Evolutionary conservation across 2,888 invertebrate genomes (phyloP), one percentile per base, ranked within the genome.

Genomic region (Agrochola lychnidis): DNA sequence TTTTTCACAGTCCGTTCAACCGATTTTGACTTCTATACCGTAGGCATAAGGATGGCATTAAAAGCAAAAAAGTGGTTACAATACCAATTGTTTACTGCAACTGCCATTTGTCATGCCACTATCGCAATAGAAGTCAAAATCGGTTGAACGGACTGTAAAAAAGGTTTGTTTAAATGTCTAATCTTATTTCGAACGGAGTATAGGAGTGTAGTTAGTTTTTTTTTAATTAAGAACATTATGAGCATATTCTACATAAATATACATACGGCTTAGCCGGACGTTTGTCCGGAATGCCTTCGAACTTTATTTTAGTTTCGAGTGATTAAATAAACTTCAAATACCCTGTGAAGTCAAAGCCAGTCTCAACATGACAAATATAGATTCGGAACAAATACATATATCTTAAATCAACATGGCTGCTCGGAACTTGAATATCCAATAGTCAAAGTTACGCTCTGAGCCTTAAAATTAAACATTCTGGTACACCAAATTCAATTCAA

Each of bases 311-410:
- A 53, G 62, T 45, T 67, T 40, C 51, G 40, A 61, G n/a, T 40
- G n/a, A 67, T 70, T 51, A 57, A 67, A 70, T 59, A 78, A n/a
- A 78, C 42, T 22, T 45, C n/a, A 73, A 59, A 64, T 19, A 68
- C 42, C 76, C 66, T 72, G 59, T 64, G 72, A 72, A 53, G 79
- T 66, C 45, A 73, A 64, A 36, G 5, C 36, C 70, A 61, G 70
- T 22, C 2, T 62, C 42, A 53, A 83, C 63, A 64, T 68, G 42
- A 30, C 57, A 79, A 69, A 81, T 81, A 79, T 79, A 61, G 59
- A 69, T 64, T 79, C 73, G 53, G 80, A 81, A 79, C 80, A 79
- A 79, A 83, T 71, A 30, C 30, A 30, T 30, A 82, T 70, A 81
- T 53, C 36, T 53, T 67, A 57, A 51, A 57, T 42, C 42, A 66